These are phyloP conservation scores for Catocala nupta DNA, from an alignment of 2,888 invertebrate species.

Conservation along the genomic window DNA sequence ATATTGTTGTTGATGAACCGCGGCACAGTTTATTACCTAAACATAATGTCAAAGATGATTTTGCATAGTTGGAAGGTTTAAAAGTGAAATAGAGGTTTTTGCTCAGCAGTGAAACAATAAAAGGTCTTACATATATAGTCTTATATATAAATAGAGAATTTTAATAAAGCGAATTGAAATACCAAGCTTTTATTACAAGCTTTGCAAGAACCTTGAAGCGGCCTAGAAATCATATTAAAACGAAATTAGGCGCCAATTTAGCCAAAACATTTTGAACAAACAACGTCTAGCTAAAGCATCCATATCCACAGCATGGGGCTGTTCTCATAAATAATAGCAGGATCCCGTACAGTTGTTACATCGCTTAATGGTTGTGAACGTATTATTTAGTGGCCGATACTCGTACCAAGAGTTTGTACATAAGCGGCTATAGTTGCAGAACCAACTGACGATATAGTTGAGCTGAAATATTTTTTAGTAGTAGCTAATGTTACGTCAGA, in stretches of 20 bases:
- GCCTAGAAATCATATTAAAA: not conserved
- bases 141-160: too few relatives aligned
- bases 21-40: too few relatives aligned
- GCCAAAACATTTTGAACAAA: conserved; percentile 21
- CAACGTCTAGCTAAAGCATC: conserved; percentile 21
- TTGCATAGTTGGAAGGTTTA: too few relatives aligned
- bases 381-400: conserved; percentile 24
- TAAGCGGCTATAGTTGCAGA: conserved; percentile 7
- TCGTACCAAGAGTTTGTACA: conserved; percentile 16
- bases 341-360: conserved; percentile 48
- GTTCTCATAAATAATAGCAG: conserved; percentile 44
- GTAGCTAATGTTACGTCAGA: not conserved
- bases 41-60: too few relatives aligned
- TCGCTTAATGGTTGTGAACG: conserved; percentile 42
- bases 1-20: too few relatives aligned
- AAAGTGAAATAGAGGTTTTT: too few relatives aligned
- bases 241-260: not conserved
- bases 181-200: too few relatives aligned
- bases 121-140: too few relatives aligned
- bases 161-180: too few relatives aligned
- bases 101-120: too few relatives aligned
- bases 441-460: not conserved
- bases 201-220: too few relatives aligned
- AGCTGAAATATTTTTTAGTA: not conserved
- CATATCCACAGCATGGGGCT: conserved; percentile 43